Evolutionary conservation across 1,140 invertebrate species (phyloP), one percentile per base, ranked within the genome.

Genomic region (Oreohelix idahoensis): DNA sequence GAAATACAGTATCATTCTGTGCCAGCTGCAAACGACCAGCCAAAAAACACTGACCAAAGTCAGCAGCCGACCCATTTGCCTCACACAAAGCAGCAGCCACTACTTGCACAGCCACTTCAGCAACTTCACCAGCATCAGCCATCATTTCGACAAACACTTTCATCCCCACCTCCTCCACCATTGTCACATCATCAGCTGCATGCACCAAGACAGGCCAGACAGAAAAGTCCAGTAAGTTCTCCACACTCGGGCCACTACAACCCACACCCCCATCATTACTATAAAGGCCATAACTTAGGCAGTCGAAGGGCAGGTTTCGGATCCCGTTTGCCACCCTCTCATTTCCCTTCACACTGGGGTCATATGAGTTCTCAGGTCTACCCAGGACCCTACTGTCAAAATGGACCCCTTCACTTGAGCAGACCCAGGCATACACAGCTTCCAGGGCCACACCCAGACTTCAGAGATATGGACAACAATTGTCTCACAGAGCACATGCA

Each of bases 321-420:
- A 66, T 66, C 2, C 20, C 63, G 63, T 35, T 29, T 32, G 29
- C n/a, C 63, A 11, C 63, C 32, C n/a, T 66, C n/a, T 32, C 63
- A 66, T n/a, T 29, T 11, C 20, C 71, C 42, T 39, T 29, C 71
- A 73, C 71, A 4, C 36, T 73, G 71, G 71, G 42, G 42, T 45
- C 23, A 26, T 29, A 42, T 51, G 26, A 53, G 49, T 29, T 23
- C 45, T 17, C 45, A 38, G 17, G 32, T 23, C 17, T 36, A 63
- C 32, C 20, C 23, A 0, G 63, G 63, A 32, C 77, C 77, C 2
- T 63, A 66, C 51, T 38, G 29, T 32, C 77, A 66, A 10, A 38
- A 36, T 79, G 53, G 53, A 58, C 58, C 35, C 4, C 23, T n/a
- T 51, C 77, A 23, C 77, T 42, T 66, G 49, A 63, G 39, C 36